Conservation (phyloP, 2,113 vertebrate species). For the Pteronura brasiliensis region DNA sequence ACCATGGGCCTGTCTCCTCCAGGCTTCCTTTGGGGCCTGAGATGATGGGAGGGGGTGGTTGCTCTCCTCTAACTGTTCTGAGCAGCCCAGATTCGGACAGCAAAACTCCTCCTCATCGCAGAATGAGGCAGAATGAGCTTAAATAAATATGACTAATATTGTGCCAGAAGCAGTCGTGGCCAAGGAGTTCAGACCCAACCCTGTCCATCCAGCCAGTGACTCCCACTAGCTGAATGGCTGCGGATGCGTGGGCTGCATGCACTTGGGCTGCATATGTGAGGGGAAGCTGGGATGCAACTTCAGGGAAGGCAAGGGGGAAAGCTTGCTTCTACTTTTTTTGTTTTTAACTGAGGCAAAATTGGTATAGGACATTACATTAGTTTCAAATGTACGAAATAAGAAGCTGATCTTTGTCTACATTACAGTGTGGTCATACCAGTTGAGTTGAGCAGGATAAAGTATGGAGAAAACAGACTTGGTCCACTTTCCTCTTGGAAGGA, state of each 20-base stretch:
- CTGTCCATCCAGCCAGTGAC: background rate
- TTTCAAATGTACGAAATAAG: background rate
- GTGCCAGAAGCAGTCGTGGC: background rate
- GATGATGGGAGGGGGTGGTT: fast-evolving
- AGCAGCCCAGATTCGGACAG: background rate
- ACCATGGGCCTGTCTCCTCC: background rate
- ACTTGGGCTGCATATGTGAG: background rate
- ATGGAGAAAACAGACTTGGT: conserved; percentile 48
- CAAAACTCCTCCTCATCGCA: background rate
- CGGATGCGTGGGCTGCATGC: background rate
- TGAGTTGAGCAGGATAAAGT: background rate
- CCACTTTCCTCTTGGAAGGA: conserved; percentile 63
- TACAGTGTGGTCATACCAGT: background rate
- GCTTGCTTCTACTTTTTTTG: background rate
- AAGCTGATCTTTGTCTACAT: background rate
- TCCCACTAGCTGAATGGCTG: background rate
- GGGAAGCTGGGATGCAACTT: background rate
- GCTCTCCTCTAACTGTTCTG: background rate
- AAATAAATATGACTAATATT: background rate
- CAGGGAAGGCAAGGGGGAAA: background rate
- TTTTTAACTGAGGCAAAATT: background rate
- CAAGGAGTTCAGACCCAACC: background rate
- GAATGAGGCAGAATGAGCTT: background rate
- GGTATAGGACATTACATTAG: background rate
- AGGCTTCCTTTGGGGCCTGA: background rate